Percentiles rank a stretch among this genome's conserved stretches.
Conservation (phyloP, 2,113 vertebrate genomes). For the Ageneiosus marmoratus region DNA sequence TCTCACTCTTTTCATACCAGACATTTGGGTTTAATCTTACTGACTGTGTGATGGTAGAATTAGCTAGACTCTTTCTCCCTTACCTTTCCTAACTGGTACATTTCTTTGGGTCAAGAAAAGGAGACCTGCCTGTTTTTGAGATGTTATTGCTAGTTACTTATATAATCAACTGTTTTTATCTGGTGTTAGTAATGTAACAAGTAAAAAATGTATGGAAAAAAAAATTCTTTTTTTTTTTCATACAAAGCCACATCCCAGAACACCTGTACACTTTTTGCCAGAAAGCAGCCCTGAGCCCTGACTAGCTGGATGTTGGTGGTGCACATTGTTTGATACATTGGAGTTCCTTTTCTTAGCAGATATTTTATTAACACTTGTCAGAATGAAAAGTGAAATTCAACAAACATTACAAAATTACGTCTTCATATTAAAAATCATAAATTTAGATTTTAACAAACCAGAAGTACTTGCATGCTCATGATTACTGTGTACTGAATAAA, state of each 20-base stretch:
- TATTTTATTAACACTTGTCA: not conserved
- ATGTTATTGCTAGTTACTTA: not conserved
- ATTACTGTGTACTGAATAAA: slow-evolving; percentile 4
- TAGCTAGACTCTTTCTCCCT: not conserved
- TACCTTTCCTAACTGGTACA: not conserved
- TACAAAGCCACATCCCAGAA: not conserved
- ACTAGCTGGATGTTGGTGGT: not conserved
- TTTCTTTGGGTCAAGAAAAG: not conserved
- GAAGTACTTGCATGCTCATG: not conserved
- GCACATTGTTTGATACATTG: not conserved
- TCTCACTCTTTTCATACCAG: slow-evolving; percentile 16
- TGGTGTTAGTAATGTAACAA: not conserved
- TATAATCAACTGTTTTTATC: not conserved
- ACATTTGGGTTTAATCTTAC: slow-evolving; percentile 11
- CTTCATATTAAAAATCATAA: not conserved
- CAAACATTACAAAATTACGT: not conserved
- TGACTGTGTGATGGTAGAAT: slow-evolving; percentile 21
- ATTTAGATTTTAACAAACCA: not conserved
- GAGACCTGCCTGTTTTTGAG: not conserved
- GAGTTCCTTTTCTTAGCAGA: not conserved
- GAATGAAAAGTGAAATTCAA: not conserved
- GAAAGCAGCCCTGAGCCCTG: not conserved
- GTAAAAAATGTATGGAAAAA: not conserved
- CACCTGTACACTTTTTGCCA: not conserved
- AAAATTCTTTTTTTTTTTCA: not conserved